Conservation (phyloP, 2,888 invertebrate genomes). For the Tenthredo livida region DNA sequence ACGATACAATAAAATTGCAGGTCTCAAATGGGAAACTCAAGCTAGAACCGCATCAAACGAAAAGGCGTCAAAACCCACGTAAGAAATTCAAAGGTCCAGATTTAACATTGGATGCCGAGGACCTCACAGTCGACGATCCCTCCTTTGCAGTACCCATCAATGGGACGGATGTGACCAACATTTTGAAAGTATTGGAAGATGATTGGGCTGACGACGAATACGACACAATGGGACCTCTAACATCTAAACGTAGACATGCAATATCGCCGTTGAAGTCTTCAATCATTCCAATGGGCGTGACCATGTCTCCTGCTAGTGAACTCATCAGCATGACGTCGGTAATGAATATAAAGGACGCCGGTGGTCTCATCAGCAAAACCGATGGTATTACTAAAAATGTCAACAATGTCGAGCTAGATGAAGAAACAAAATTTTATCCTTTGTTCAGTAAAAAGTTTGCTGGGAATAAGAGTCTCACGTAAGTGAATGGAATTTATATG, state of each 20-base stretch:
- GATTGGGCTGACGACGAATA: slow-evolving; percentile 75
- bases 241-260: slow-evolving; percentile 27
- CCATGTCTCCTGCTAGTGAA: slow-evolving; percentile 79
- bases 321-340: slow-evolving; percentile 80
- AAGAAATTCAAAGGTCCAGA: slow-evolving; percentile 64
- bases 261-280: slow-evolving; percentile 64
- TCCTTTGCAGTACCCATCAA: slow-evolving; percentile 66
- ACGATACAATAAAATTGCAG: slow-evolving; percentile 75
- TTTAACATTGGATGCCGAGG: slow-evolving; percentile 71
- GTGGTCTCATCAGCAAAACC: slow-evolving; percentile 55
- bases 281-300: slow-evolving; percentile 61
- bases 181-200: slow-evolving; percentile 74
- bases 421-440: slow-evolving; percentile 62
- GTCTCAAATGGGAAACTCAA: slow-evolving; percentile 72
- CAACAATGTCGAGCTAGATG: slow-evolving; percentile 59
- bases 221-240: slow-evolving; percentile 66
- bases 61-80: slow-evolving; percentile 41
- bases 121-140: slow-evolving; percentile 74
- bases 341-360: slow-evolving; percentile 78
- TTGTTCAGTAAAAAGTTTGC: slow-evolving; percentile 70
- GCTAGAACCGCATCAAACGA: slow-evolving; percentile 54
- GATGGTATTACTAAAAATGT: slow-evolving; percentile 60
- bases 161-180: slow-evolving; percentile 67
- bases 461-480: slow-evolving; percentile 56
- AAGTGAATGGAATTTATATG: slow-evolving; percentile 11